Base-by-base conservation (phyloP, 2,797 vertebrate species). In the Decapterus maruadsi region DNA sequence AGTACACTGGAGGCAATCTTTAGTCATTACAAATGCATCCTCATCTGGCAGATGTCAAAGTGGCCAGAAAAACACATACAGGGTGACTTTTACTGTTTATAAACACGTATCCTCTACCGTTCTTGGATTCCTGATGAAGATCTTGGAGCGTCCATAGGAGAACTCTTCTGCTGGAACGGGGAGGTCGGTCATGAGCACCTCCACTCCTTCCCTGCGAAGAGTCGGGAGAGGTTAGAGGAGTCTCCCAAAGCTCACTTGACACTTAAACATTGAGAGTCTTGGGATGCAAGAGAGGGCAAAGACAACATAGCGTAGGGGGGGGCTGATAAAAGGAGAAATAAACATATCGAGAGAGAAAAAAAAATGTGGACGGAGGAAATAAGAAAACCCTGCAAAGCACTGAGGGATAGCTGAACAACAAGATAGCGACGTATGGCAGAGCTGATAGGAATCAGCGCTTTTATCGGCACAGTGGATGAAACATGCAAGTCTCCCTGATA, bases 51-150 rank as follows among this genome's bases (percentile, higher is more conserved):
- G 56, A 82, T 72, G 74, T 56, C 65, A 62, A 34, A 42, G 38
- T 29, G 31, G 4, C 31, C 12, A 17, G 29, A 38, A 48, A 34
- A 45, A 55, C 51, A 53, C 51, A 50, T 54, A 45, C 26, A 34
- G 19, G 19, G 34, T 4, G 34, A 7, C 29, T 53, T 57, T 8
- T 26, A 60, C 4, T 20, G 53, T n/a, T 56, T 36, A 31, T 62
- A 29, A 40, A 46, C 16, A 2, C n/a, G 38, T 6, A 50, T 36
- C 72, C 75, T 78, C 64, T 96, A 99, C 98, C 77, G 97, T 99
- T 96, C 96, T 96, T 55, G 98, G 98, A 92, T 99, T 99, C 92
- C 98, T 96, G 94, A 99, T 99, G 94, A 99, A 99, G 91, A 99
- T 98, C 94, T 99, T 99, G 68, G 97, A 99, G 94, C 97, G 96